These are phyloP conservation scores for Agrochola macilenta DNA, from an alignment of 2,888 invertebrate genomes.

Conservation along the genomic window DNA sequence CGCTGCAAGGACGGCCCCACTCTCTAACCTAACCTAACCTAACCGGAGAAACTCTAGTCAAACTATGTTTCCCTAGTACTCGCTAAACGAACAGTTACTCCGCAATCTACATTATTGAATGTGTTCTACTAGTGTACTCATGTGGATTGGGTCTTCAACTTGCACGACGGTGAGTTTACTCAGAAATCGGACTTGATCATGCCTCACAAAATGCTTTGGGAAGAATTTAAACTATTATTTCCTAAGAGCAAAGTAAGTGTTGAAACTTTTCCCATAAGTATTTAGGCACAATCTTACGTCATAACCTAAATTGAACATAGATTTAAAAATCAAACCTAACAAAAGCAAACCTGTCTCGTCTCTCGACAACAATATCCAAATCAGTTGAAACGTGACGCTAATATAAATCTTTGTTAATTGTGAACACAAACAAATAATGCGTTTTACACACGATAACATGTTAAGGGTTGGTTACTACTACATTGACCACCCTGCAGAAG, in stretches of 20 bases:
- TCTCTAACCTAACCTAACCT: no score
- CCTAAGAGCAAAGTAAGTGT: not conserved
- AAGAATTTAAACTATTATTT: slow-evolving; percentile 19
- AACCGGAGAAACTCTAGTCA: slow-evolving; percentile 6
- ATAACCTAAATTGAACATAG: not conserved
- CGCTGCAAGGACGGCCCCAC: no score
- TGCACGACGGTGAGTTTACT: not conserved
- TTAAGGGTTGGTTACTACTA: not conserved
- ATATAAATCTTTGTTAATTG: not conserved
- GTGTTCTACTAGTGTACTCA: not conserved
- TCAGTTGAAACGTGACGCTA: not conserved
- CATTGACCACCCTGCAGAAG: not conserved
- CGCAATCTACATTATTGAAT: slow-evolving; percentile 17
- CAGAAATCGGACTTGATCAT: slow-evolving; percentile 9
- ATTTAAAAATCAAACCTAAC: not conserved
- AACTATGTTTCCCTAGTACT: slow-evolving; percentile 32
- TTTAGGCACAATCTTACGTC: not conserved
- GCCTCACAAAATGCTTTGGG: not conserved
- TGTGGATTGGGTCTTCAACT: slow-evolving; percentile 24
- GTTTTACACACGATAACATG: slow-evolving; percentile 1
- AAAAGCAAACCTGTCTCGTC: not conserved
- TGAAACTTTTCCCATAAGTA: not conserved
- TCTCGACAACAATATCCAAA: not conserved
- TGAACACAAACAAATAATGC: not conserved
- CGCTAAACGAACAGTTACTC: slow-evolving; percentile 24